Base-by-base conservation (phyloP, 2,113 vertebrate species). In the Herpailurus yagouaroundi region DNA sequence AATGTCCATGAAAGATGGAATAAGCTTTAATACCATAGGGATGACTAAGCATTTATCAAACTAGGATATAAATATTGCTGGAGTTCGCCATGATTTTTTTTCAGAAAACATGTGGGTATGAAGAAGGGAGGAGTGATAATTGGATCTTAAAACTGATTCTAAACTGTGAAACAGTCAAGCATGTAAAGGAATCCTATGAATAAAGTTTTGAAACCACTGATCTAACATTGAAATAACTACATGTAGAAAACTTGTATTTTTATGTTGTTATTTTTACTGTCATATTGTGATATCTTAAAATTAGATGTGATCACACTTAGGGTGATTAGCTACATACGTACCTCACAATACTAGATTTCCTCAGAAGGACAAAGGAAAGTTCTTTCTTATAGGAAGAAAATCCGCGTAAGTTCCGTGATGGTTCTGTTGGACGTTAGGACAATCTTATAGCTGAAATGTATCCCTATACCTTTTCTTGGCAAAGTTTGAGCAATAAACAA, bases 11-110 rank as follows among this genome's bases (percentile, higher is more conserved):
- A 92, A 93, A 96, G 50, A 81, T 50, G 64, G 9, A 96, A 79
- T 33, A 69, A 60, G 19, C 52, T 68, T 91, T 74, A 82, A 66
- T 92, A 21, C 1, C 55, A 52, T 55, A 76, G 27, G 79, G 36
- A 64, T 36, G 64, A 19, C 36, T 80, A 64, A 84, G 21, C 19
- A 79, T 91, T 96, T 95, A 19, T 89, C 83, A 95, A 64, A 64
- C 12, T 16, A 36, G 73, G 29, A 60, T 64, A 21, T 94, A 80
- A 91, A 88, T 84, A 74, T 85, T 95, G 45, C 45, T 68, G 55
- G 41, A 86, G n/a, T 80, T 87, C 87, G 41, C 68, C n/a, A 80
- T 74, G 73, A 38, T 90, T 92, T 88, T 95, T 95, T 93, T 66
- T 83, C 27, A 48, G 79, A 93, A 97, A 91, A 83, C 25, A 36